Evolutionary conservation across 2,113 vertebrate species (phyloP), one percentile per base, ranked within the genome.

Genomic region (Oplegnathus fasciatus): DNA sequence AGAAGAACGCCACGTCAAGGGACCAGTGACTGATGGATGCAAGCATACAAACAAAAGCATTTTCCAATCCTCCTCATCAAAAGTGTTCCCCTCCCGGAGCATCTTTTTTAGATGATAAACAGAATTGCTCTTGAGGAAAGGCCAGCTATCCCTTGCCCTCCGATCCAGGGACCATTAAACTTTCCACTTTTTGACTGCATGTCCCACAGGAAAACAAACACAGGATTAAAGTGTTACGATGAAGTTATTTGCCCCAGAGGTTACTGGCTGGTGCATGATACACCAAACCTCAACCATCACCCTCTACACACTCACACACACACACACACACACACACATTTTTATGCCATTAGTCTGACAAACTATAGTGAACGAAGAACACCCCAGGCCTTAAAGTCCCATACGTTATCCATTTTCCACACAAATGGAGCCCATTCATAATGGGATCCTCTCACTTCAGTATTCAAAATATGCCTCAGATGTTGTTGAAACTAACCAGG

Each of bases 191-290:
- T 87, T 92, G 85, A 91, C 88, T 88, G 69, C 62, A 20, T 58
- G 82, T 92, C 92, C 86, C 86, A 91, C 72, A 85, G 82, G 88
- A 90, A 94, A 91, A 92, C 83, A 93, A 94, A 92, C 92, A 88
- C 66, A 81, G 89, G 90, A 91, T 91, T 91, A 86, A 88, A 91
- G 86, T 86, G 88, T 93, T 93, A 84, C 32, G 24, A 90, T 89
- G 82, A 87, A 92, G 92, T 90, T 93, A 90, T 94, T 93, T 92
- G 84, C 87, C 93, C 88, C 20, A 30, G 34, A 86, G 91, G 65
- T 67, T 81, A 60, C 58, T 75, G 88, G 82, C 90, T 86, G 80
- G 71, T 37, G 30, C 85, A 85, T 58, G 81, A 88, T 75, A 85
- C 80, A 87, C 78, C 78, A 88, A 84, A 66, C 64, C 77, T 80